Evolutionary conservation across 1,140 invertebrate genomes (phyloP).

Genomic region (Bicyclus anynana): DNA sequence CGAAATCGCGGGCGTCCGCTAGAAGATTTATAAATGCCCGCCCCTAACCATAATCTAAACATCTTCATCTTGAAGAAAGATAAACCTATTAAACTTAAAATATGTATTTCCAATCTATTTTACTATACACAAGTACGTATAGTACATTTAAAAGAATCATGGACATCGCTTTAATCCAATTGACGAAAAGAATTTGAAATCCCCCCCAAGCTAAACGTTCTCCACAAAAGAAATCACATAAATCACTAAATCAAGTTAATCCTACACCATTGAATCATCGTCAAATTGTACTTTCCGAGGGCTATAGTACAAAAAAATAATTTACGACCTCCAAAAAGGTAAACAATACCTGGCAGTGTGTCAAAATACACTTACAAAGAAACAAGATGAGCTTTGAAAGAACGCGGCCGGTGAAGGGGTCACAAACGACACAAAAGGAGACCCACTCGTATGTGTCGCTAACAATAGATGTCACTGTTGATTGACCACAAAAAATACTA

Average conservation of each 20-base stretch:
- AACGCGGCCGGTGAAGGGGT: slow-evolving; percentile 32
- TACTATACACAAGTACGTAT: too few relatives aligned
- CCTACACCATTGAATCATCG: slow-evolving; percentile 48
- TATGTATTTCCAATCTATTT: too few relatives aligned
- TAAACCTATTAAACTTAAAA: too few relatives aligned
- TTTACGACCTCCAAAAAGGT: slow-evolving; percentile 56
- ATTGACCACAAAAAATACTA: slow-evolving; percentile 61
- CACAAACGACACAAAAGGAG: slow-evolving; percentile 35
- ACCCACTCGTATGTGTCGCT: slow-evolving; percentile 28
- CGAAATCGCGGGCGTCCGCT: too few relatives aligned
- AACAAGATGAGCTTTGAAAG: slow-evolving; percentile 51
- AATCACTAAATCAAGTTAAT: slow-evolving; percentile 59
- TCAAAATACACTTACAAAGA: slow-evolving; percentile 62
- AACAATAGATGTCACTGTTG: slow-evolving; percentile 55
- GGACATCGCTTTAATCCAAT: too few relatives aligned
- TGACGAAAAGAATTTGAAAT: neutral
- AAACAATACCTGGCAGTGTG: slow-evolving; percentile 66
- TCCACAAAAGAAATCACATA: slow-evolving; percentile 39
- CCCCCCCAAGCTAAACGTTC: neutral
- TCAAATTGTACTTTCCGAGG: slow-evolving; percentile 35
- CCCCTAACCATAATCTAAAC: too few relatives aligned
- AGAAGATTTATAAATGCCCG: too few relatives aligned
- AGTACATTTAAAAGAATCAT: too few relatives aligned
- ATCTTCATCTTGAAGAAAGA: too few relatives aligned
- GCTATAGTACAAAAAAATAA: slow-evolving; percentile 42